Evolutionary conservation across 1,140 invertebrate species (phyloP), one percentile per base, ranked within the genome.

Genomic region (Calephelis virginiensis): DNA sequence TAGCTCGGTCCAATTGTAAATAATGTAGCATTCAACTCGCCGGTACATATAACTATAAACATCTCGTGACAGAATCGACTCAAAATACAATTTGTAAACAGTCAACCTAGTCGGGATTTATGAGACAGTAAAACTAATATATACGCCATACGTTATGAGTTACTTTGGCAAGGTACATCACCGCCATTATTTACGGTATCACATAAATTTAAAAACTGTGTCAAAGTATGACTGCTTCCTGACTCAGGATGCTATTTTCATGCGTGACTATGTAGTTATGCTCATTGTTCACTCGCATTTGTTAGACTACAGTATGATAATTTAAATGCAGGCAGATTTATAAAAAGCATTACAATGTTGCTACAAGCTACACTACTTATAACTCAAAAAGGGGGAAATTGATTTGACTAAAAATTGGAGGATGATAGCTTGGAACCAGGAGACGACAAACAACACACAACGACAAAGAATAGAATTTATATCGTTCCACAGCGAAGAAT

Each of bases 41-140:
- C 60, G 40, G 37, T 46, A 14, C 48, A 10, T 17, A 45, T 59
- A 67, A 47, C 64, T 56, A 65, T 72, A 72, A 72, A 73, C 71
- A 75, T 66, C 67, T 71, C 65, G 63, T 64, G 72, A 70, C 72
- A 71, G 37, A 66, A 66, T 66, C 70, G 72, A 70, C 63, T 70
- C 68, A 74, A 68, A 62, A 66, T 67, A 67, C 72, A 74, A 76
- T 76, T 74, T 76, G 75, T 71, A 72, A 72, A 64, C 67, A 43
- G 63, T 68, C 67, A 67, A 66, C 69, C 61, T 69, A 56, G 66
- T 28, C 61, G 60, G 66, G 71, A 76, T 76, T 76, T 76, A 76
- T 72, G 70, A 45, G 67, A 70, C 74, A 67, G 69, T 74, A 68
- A 71, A 74, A 74, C 67, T 76, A 74, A 76, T 72, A 68, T 70